phyloP scores from a whole-genome alignment of 2,113 vertebrate species.

The Macrotus californicus region DNA sequence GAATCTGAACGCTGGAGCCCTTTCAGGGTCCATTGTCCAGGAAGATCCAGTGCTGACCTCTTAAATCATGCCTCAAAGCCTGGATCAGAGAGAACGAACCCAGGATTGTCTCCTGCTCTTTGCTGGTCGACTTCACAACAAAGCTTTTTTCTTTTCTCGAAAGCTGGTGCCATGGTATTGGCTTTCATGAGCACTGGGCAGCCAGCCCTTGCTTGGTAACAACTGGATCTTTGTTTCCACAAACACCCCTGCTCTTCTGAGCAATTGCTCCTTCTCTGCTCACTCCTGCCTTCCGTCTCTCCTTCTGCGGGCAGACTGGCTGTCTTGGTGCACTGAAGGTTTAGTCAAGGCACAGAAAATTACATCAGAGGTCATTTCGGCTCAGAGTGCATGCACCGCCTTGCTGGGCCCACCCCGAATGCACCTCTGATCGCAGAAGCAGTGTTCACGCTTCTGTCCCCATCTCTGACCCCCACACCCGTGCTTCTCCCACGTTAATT shows the following conservation, averaged over 20 bases:
- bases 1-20: neutral
- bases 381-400: neutral
- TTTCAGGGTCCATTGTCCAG: neutral
- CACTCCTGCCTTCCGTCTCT: neutral
- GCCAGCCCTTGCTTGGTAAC: neutral
- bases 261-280: neutral
- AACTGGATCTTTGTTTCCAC: neutral
- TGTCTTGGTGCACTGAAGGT: neutral
- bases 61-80: neutral
- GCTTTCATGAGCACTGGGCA: neutral
- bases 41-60: neutral
- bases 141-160: neutral
- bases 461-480: neutral
- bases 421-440: neutral
- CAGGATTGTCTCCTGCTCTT: neutral
- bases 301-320: neutral
- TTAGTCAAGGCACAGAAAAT: neutral
- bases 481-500: neutral
- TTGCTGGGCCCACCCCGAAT: neutral
- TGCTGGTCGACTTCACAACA: neutral
- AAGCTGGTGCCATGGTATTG: neutral
- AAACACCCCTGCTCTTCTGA: neutral
- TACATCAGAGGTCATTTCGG: neutral
- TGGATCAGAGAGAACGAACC: neutral
- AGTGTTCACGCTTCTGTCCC: no score